A percentile compares a stretch with the other conserved stretches of the same genome.
Conservation (phyloP, 1,140 invertebrate genomes). For the Drosophila nasuta region DNA sequence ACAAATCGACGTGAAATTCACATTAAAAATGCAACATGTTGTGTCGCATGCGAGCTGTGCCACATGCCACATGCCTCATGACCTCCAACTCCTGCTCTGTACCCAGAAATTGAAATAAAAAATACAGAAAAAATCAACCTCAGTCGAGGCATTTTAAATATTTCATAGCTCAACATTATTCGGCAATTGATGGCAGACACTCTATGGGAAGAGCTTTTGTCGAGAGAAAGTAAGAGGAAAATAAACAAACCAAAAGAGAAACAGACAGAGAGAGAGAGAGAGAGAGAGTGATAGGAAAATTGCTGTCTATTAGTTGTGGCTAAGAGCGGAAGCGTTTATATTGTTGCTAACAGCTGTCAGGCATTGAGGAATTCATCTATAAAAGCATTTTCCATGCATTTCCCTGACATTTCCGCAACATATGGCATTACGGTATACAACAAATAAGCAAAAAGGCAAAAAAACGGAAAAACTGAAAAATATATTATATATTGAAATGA, state of each 20-base stretch:
- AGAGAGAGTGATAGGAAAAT: conserved; percentile 19
- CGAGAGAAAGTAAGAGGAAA: not conserved
- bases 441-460: conserved; percentile 15
- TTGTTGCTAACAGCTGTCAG: conserved; percentile 69
- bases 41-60: conserved; percentile 61
- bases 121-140: conserved; percentile 21
- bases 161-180: conserved; percentile 73
- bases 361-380: conserved; percentile 56
- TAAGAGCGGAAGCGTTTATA: conserved; percentile 43
- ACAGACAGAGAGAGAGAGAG: not conserved
- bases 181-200: conserved; percentile 63
- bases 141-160: conserved; percentile 72
- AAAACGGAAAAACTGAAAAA: conserved; percentile 20
- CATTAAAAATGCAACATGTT: conserved; percentile 80
- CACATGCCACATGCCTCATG: not conserved
- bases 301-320: conserved; percentile 63
- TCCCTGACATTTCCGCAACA: conserved; percentile 73
- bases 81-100: too few relatives aligned
- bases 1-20: conserved; percentile 56
- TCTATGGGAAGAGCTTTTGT: not conserved
- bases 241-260: not conserved
- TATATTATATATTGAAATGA: conserved; percentile 16
- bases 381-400: conserved; percentile 74
- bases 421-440: conserved; percentile 41
- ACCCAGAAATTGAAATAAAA: conserved; percentile 7